Percentiles rank a stretch among this genome's conserved stretches.
Evolutionary conservation across 2,888 invertebrate genomes (phyloP).

Genomic region (Morinoia aosen): DNA sequence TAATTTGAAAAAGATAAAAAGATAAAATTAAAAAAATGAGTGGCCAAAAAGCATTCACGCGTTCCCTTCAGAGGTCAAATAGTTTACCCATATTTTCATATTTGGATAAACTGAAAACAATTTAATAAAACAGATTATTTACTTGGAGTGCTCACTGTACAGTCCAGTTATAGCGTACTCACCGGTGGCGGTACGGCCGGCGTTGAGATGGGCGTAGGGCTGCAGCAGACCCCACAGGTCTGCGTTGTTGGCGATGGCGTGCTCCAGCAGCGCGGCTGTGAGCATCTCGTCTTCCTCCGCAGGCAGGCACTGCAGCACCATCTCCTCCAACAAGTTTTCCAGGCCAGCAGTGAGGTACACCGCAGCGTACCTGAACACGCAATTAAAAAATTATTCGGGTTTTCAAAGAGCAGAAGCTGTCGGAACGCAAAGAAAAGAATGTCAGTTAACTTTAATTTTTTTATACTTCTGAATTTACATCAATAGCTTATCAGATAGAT

Average conservation of each 20-base stretch:
- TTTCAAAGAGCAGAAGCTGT: too few relatives aligned
- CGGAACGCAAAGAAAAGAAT: too few relatives aligned
- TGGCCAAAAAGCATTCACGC: too few relatives aligned
- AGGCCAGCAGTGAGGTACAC: slow-evolving; percentile 90
- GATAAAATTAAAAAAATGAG: too few relatives aligned
- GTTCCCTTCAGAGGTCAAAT: too few relatives aligned
- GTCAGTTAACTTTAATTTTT: too few relatives aligned
- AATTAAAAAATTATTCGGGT: not conserved
- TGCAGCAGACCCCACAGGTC: slow-evolving; percentile 92
- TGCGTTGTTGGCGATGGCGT: slow-evolving; percentile 87
- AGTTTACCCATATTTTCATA: not conserved
- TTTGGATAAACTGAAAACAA: not conserved
- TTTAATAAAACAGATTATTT: not conserved
- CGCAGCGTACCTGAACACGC: slow-evolving; percentile 81
- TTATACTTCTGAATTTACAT: not conserved
- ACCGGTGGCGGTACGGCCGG: slow-evolving; percentile 89
- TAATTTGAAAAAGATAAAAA: too few relatives aligned
- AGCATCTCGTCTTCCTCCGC: slow-evolving; percentile 77
- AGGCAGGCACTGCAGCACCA: slow-evolving; percentile 79
- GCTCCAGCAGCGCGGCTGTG: slow-evolving; percentile 85
- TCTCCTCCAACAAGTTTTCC: slow-evolving; percentile 90
- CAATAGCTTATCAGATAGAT: not conserved
- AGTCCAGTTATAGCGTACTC: not conserved
- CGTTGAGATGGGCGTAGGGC: slow-evolving; percentile 91
- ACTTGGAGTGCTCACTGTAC: too few relatives aligned